Evolutionary conservation across 2,797 vertebrate species (phyloP), one percentile per base, ranked within the genome.

Genomic region (Tauraco hartlaubi): DNA sequence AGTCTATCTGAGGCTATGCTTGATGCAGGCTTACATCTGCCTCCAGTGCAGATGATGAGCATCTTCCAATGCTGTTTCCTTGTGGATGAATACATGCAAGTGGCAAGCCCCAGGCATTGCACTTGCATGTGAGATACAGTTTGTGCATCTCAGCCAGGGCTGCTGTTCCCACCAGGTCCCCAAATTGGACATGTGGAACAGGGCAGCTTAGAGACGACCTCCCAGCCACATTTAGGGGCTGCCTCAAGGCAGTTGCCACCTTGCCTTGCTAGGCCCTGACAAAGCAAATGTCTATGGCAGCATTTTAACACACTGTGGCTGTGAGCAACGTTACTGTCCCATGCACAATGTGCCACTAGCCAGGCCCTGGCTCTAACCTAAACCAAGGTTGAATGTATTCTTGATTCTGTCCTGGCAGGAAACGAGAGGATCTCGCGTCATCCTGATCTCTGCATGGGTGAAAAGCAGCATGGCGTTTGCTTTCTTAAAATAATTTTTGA

Each of bases 371-470:
- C 33, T 76, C 54, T 86, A 90, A 92, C 35, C 39, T 85, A 92
- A 63, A 33, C 73, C 73, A 81, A 49, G 39, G 25, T 13, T 74
- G 68, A 75, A 81, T 0, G 0, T 54, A 68, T 48, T 29, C 63
- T 81, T 67, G 55, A 63, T 76, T 89, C 62, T 89, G 31, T 55
- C 31, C 49, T 84, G 83, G 37, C 58, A 94, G 54, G 46, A 88
- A 46, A 49, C 0, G 0, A 68, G 72, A 62, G 69, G 15, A 62
- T 81, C 37, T 51, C 43, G 12, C 0, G 2, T 66, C 9, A 11
- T 48, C 37, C n/a, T 18, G 52, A 31, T 58, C 21, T 75, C 56
- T 51, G 31, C 29, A 21, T 19, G 25, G 0, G 4, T 54, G 55
- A 69, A 84, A 86, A 72, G n/a, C 17, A 72, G 71, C 26, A 15